Base-by-base conservation (phyloP, 2,797 vertebrate species). In the Lagothrix lagotricha region DNA sequence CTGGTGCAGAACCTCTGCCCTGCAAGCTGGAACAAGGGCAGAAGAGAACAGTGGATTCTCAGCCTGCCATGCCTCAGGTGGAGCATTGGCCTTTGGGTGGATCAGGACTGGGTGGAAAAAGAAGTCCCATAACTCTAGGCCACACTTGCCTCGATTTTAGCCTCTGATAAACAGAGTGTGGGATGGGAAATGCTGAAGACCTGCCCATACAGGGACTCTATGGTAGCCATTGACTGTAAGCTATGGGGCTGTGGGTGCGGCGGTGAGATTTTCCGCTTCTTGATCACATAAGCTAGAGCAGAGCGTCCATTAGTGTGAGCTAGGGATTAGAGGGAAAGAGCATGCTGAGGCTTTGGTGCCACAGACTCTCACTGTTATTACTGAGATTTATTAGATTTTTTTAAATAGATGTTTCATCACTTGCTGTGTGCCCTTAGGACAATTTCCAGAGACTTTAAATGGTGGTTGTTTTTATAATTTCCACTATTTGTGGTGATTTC, bases 121-220 rank as follows among this genome's bases (percentile, higher is more conserved):
- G 28, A 7, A 4, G 8, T 0, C 7, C n/a, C 5, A 4, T 13
- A 26, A 14, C 4, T 50, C 33, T 22, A 72, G 48, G 33, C 6
- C 50, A 52, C 20, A 73, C 8, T 52, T 87, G 15, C 64, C 26
- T 79, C 28, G 10, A 26, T 41, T 58, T 86, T 76, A 88, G 26
- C 36, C 41, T 84, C 70, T n/a, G 41, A 58, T n/a, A 24, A 50
- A 58, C 26, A 88, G 39, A 77, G 28, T 24, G 4, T 70, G 4
- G 58, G 58, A 50, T 20, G 17, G 72, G 39, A 80, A 36, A 82
- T n/a, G 8, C 28, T 36, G 30, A 12, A 12, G 30, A 33, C 0
- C 0, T 30, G 28, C 9, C 58, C 9, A 44, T 22, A 41, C 5
- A 64, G 22, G 15, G 6, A 28, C 9, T 61, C 14, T 22, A 5